Conservation (phyloP, 53 echinoderm and acorn worm genomes). For the Echinometra lucunter region DNA sequence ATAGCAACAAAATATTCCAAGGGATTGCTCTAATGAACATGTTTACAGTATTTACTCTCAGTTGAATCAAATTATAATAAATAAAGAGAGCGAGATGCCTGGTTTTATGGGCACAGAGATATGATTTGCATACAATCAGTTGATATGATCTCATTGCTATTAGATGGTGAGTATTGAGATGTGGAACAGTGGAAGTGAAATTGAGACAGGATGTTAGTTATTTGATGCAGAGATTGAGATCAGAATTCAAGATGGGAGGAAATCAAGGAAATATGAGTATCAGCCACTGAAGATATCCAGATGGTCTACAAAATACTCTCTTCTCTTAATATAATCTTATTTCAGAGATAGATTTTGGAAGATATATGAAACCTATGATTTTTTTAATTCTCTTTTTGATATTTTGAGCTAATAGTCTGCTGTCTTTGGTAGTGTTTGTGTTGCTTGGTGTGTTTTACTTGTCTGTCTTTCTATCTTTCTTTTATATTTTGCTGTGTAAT, state of each 20-base stretch:
- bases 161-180: neutral
- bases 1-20: neutral
- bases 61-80: neutral
- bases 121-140: constrained; percentile 53
- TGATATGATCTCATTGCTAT: neutral
- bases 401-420: neutral
- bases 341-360: neutral
- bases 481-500: neutral
- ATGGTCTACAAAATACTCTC: neutral
- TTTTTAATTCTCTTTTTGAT: neutral
- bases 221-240: constrained; percentile 55
- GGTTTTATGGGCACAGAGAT: neutral
- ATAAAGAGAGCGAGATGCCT: neutral
- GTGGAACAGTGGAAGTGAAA: constrained; percentile 30
- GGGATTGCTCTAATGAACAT: neutral
- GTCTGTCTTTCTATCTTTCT: neutral
- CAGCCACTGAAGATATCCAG: neutral
- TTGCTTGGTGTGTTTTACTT: neutral
- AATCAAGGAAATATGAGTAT: neutral
- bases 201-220: constrained; percentile 49
- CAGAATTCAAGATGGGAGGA: constrained; percentile 1
- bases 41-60: neutral
- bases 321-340: neutral
- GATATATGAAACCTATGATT: neutral
- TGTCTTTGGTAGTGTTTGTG: neutral